Evolutionary conservation across 1,140 invertebrate species (phyloP), one percentile per base, ranked within the genome.

Genomic region (Euura lappo): DNA sequence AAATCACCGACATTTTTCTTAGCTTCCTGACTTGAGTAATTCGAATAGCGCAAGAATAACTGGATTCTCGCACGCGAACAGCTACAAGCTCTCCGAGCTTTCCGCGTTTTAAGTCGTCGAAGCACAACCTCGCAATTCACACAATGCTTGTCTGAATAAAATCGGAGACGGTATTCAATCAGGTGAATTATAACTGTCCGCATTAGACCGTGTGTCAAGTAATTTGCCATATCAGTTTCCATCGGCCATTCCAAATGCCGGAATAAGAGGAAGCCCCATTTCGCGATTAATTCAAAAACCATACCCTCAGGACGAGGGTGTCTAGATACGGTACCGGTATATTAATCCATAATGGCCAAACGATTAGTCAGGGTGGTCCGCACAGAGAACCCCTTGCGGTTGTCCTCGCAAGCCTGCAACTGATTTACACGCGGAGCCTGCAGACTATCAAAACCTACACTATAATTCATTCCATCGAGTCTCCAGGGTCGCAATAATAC

Each of bases 261-360:
- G 28, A 28, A 28, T 28, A 28, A 28, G 28, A 28, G 28, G 28
- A 28, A 28, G 28, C 28, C 28, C 28, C 28, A 28, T 28, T 28
- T 28, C 28, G 28, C 28, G 28, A 28, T 28, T 28, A 28, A 28
- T 28, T 28, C 28, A 28, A 28, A 28, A 28, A 28, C 28, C 28
- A 28, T 28, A 28, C 28, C 28, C 28, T 28, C 28, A 28, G 28
- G 28, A 28, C 28, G 28, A 28, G 28, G 28, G 28, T 28, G 28
- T 28, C 28, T 28, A 28, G 28, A 28, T 28, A 45, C 44, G 43
- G 67, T 44, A 76, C 70, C 77, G 80, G 83, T 83, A 78, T 80
- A 83, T 87, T 86, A 87, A 85, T 85, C 79, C 82, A 78, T 83
- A 85, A 87, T 84, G 82, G 81, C 77, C 76, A 80, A 84, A 82